phyloP scores from a whole-genome alignment of 1,140 invertebrate species.

The Pristionchus pacificus region DNA sequence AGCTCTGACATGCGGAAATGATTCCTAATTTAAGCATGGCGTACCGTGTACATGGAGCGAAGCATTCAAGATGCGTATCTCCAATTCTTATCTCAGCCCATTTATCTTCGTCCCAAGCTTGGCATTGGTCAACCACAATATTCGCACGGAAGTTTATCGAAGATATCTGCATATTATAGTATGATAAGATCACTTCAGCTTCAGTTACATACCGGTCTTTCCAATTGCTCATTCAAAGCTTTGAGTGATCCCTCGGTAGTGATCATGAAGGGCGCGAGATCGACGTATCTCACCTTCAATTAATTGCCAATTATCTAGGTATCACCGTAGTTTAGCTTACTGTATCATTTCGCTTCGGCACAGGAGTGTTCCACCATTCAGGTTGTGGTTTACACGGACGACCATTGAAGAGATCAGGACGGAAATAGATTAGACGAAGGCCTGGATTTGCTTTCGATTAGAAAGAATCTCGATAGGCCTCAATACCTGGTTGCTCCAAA shows the following conservation, averaged over 20 bases:
- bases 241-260: conserved; percentile 4
- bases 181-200: background rate
- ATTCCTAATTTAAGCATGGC: background rate
- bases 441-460: background rate
- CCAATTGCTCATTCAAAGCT: conserved; percentile 12
- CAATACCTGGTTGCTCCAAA: background rate
- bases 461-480: background rate
- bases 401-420: background rate
- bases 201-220: background rate
- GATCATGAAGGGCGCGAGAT: conserved; percentile 12
- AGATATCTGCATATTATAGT: conserved; percentile 9
- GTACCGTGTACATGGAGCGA: conserved; percentile 42
- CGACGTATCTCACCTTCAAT: conserved; percentile 12
- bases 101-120: conserved; percentile 50
- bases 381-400: background rate
- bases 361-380: background rate
- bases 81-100: conserved; percentile 42
- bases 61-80: conserved; percentile 32
- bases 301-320: background rate
- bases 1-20: background rate
- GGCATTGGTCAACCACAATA: conserved; percentile 48
- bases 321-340: background rate
- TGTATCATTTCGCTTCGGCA: background rate
- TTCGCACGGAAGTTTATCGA: conserved; percentile 55
- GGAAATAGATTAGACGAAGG: background rate